phyloP scores from a whole-genome alignment of 1,140 invertebrate species.

The Drosophila takahashii region DNA sequence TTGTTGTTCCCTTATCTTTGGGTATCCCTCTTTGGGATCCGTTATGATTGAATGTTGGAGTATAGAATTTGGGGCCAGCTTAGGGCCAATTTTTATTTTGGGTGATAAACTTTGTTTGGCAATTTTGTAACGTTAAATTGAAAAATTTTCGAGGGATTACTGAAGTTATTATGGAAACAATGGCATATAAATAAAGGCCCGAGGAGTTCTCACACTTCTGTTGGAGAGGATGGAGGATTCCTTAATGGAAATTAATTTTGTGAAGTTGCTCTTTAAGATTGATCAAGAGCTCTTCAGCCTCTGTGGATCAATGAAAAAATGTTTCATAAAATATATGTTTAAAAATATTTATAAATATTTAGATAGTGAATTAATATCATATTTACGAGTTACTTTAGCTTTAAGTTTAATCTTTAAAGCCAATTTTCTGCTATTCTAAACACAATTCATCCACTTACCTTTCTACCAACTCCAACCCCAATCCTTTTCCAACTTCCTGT shows the following conservation, averaged over 20 bases:
- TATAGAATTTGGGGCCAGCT: conserved; percentile 42
- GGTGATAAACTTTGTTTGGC: conserved; percentile 33
- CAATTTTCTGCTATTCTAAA: no score
- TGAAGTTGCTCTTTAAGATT: not conserved
- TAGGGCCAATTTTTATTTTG: conserved; percentile 37
- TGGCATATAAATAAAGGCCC: conserved; percentile 25
- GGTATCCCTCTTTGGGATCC: conserved; percentile 37
- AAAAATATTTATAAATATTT: not conserved
- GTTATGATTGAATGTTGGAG: conserved; percentile 51
- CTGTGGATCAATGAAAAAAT: not conserved
- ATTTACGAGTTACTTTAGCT: not conserved
- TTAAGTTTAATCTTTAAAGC: not conserved
- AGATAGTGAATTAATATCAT: no score
- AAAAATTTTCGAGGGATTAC: conserved; percentile 50
- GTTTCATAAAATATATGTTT: not conserved
- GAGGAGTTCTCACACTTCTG: conserved; percentile 5
- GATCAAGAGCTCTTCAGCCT: not conserved
- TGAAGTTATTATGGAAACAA: conserved; percentile 42
- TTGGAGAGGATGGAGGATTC: no score
- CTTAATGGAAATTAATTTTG: not conserved
- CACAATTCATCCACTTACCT: not conserved
- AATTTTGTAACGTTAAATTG: conserved; percentile 46
- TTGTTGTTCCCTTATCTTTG: conserved; percentile 44
- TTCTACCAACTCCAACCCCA: not conserved
- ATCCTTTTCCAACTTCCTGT: not conserved